phyloP scores from a whole-genome alignment of 2,888 invertebrate genomes.

The Cantharis lateralis region DNA sequence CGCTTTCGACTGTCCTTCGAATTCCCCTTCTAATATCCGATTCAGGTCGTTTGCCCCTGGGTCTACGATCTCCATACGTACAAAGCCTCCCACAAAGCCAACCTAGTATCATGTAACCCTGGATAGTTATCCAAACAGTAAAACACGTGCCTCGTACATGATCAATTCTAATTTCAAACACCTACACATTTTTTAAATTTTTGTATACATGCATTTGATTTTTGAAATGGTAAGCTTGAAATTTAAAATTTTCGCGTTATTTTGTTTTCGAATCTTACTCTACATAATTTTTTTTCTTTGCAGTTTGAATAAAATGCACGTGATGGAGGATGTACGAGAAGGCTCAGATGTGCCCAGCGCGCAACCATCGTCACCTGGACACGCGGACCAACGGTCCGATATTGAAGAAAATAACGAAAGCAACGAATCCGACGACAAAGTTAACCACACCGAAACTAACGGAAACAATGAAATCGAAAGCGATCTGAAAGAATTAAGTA shows the following conservation, averaged over 20 bases:
- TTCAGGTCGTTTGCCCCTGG: conserved; percentile 33
- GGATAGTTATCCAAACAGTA: conserved; percentile 14
- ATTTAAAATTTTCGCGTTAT: background rate
- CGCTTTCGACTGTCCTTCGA: conserved; percentile 18
- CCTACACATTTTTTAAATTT: conserved; percentile 6
- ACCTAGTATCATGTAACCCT: conserved; percentile 19
- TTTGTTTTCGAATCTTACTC: too few species aligned
- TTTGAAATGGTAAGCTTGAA: background rate
- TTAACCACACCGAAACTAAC: conserved; percentile 13
- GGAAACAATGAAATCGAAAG: conserved; percentile 28
- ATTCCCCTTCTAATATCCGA: conserved; percentile 25
- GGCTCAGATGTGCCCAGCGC: conserved; percentile 49
- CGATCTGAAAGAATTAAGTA: conserved; percentile 24
- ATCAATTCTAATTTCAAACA: conserved; percentile 17
- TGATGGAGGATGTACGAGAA: conserved; percentile 61
- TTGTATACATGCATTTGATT: background rate
- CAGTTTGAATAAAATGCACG: conserved; percentile 66
- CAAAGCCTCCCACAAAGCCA: conserved; percentile 30
- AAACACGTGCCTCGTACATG: conserved; percentile 28
- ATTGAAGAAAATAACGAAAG: conserved; percentile 29
- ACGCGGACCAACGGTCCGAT: conserved; percentile 50
- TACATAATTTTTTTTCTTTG: conserved; percentile 41
- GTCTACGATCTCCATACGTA: conserved; percentile 21
- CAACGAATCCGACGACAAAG: conserved; percentile 25
- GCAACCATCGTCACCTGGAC: conserved; percentile 54